Base-by-base conservation (phyloP, 2,888 invertebrate genomes). In the Argyra leucocephala region DNA sequence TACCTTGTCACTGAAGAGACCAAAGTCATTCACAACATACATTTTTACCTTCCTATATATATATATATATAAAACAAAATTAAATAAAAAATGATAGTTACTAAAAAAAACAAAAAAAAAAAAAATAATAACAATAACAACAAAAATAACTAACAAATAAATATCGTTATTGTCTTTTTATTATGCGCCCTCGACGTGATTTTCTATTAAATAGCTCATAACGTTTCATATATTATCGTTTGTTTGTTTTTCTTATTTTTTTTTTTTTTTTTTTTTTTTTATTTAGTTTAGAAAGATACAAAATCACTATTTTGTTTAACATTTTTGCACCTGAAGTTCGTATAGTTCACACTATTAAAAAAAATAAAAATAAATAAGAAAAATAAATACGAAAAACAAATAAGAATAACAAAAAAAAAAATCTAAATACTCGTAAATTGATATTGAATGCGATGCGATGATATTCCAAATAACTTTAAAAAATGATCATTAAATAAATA, bases 101-200 rank as follows among this genome's bases (percentile, higher is more conserved):
- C 31, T 12, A 10, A 48, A 48, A n/a, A 48, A 48, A 6, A 18
- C 7, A 48, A n/a, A 48, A 48, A 9, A 31, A 31, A 10, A 31
- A n/a, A 31, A 31, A 31, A 31, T 31, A 10, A 31, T 7, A 31
- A 48, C 15, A 48, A 18, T 15, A 48, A 12, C 15, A 48, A 31
- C 18, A 48, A 31, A 48, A 48, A 15, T 18, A 18, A n/a, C 15
- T 18, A 48, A 48, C 15, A 15, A 48, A 3, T 48, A 48, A 48
- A 48, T 31, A 31, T 31, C 18, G 48, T 48, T 48, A 48, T 48
- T 48, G 48, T 48, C n/a, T 18, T 59, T 59, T 59, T 59, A 59
- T 59, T 23, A 23, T 23, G 18, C 23, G 59, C 59, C 59, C 18
- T 59, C 23, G 23, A 59, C 59, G 59, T 59, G 59, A 59, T 59